Evolutionary conservation across 2,113 vertebrate genomes (phyloP), one percentile per base, ranked within the genome.

Genomic region (Cygnus atratus): DNA sequence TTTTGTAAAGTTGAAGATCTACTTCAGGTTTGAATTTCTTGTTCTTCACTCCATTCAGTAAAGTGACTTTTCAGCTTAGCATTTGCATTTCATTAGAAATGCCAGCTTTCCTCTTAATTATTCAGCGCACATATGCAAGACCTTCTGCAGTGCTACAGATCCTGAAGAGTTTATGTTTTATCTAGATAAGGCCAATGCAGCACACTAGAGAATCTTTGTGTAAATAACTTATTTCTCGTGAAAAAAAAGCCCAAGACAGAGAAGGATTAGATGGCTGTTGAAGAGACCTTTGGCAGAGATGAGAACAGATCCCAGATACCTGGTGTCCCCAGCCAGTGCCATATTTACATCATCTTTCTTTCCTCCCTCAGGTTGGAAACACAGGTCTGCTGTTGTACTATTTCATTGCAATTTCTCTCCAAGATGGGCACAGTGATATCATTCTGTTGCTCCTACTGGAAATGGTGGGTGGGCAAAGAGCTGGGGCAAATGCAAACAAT

Each of bases 321-420:
- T 2, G 2, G 20, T n/a, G 35, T 65, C 37, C 16, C n/a, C 48
- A 79, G 15, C 4, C 12, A 73, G 11, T n/a, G 18, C 31, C 0
- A 0, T 59, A 62, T 68, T 67, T 70, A 18, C 0, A 0, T 14
- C 21, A 80, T 19, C 33, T 58, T 83, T 28, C 28, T 90, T 58
- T 87, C 87, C n/a, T 89, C 72, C 14, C 72, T 70, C 0, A 0
- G 82, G 35, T 2, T 77, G 63, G 37, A 59, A 72, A 57, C 13
- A 46, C 16, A 77, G 16, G 58, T 19, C 50, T 0, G 0, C 21
- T 28, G 22, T 16, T 48, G 39, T 39, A 68, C 13, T 8, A 24
- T 50, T 85, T 59, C 25, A 70, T 6, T 62, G 41, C 37, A 41
- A 13, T n/a, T 95, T 66, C 63, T 66, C 25, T 35, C 68, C 0